Percentiles rank a stretch among this genome's conserved stretches.
Conservation (phyloP, 2,113 vertebrate genomes). For the Cyrtonyx montezumae region DNA sequence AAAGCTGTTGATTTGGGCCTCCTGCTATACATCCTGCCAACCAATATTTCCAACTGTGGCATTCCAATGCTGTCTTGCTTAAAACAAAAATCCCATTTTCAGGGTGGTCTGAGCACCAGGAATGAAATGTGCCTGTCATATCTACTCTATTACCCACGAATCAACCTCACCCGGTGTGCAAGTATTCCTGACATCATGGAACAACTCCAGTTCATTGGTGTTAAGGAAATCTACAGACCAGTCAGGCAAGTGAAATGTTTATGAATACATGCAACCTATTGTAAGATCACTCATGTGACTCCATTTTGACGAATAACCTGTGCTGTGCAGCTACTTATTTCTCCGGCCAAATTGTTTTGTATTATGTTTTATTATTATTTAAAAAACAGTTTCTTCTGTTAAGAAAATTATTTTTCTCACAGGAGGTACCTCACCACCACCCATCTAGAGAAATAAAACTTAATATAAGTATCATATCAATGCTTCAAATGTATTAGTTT, state of each 20-base stretch:
- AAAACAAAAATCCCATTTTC: slow-evolving; percentile 56
- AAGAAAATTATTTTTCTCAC: not conserved
- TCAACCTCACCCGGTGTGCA: slow-evolving; percentile 89
- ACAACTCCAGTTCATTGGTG: slow-evolving; percentile 89
- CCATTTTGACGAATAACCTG: not conserved
- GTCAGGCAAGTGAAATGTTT: slow-evolving; percentile 79
- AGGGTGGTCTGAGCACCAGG: slow-evolving; percentile 89
- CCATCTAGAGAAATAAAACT: not conserved
- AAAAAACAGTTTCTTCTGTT: not conserved
- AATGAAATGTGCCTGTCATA: slow-evolving; percentile 92
- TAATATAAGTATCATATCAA: not conserved
- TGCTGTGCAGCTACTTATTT: not conserved
- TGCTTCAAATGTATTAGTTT: not conserved
- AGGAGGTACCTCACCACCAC: not conserved
- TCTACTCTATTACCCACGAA: slow-evolving; percentile 87
- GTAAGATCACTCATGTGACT: not conserved
- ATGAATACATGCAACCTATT: not conserved
- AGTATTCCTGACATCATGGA: slow-evolving; percentile 89
- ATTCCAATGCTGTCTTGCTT: not conserved
- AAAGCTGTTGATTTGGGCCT: not conserved
- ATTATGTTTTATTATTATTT: not conserved
- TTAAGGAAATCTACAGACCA: slow-evolving; percentile 87
- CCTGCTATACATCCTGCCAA: not conserved
- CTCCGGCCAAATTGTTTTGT: not conserved
- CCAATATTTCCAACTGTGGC: not conserved